Base-by-base conservation (phyloP, 2,888 invertebrate species). In the Clistopyga incitator region DNA sequence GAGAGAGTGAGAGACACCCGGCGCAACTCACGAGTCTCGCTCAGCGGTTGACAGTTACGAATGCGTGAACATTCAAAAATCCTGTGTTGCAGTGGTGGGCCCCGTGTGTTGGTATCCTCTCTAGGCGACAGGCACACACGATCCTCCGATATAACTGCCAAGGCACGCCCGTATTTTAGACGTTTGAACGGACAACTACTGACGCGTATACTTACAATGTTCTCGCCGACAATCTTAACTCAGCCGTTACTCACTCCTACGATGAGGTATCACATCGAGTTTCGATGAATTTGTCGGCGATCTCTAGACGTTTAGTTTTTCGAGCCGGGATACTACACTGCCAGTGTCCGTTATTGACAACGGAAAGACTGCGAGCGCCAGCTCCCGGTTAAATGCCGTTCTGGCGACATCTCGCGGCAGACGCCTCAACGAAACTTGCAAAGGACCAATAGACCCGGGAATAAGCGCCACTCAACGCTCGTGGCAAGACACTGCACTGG, bases 261-360 rank as follows among this genome's bases (percentile, higher is more conserved):
- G 65, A 59, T 15, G 38, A 8, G 70, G 70, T 70, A 70, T 38
- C 70, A 29, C 52, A 70, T 70, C 70, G 54, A 54, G 54, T 77
- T 67, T 81, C 71, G 78, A 67, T 50, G 20, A 72, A 76, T 70
- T 70, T 70, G 50, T 54, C 70, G 70, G 71, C 71, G 71, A 71
- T 71, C 54, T 38, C 54, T 82, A 84, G 86, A 88, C 85, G 88
- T 89, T 90, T 89, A 78, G 82, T 54, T 86, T 88, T 90, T 89
- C 87, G 86, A 89, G 86, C 90, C 90, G 90, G 86, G 89, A 88
- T 79, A 88, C 86, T 77, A 88, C 86, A 88, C 89, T 87, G 87
- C 88, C 88, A 89, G 86, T 90, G 90, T 91, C 90, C 91, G 91
- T 91, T 91, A 91, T 91, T 91, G 90, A 91, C 90, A 91, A 91